These are phyloP conservation scores for Colletes latitarsis DNA, from an alignment of 1,140 invertebrate species.

Conservation along the genomic window DNA sequence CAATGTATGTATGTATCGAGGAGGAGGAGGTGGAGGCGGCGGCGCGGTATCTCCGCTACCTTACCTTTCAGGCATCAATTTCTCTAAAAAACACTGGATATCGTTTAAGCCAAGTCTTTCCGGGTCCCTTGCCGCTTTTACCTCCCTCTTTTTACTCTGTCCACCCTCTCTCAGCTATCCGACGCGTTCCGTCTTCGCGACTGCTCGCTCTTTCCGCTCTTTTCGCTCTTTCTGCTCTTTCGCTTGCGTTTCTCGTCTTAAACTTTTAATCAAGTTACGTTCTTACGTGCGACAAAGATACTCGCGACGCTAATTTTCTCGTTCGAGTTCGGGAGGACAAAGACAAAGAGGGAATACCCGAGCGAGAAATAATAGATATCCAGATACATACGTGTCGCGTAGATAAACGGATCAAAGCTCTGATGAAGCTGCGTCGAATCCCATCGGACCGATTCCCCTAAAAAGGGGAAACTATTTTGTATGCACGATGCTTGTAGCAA, in stretches of 20 bases:
- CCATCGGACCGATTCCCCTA: slow-evolving; percentile 5
- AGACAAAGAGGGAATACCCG: slow-evolving; percentile 7
- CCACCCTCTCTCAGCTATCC: not conserved
- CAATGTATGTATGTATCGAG: no score
- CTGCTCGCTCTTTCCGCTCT: no score
- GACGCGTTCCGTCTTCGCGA: not conserved
- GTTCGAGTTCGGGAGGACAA: slow-evolving; percentile 4
- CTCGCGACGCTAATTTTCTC: slow-evolving; percentile 49
- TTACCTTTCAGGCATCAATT: slow-evolving; percentile 30
- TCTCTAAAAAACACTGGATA: slow-evolving; percentile 55
- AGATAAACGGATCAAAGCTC: no score
- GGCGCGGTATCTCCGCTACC: not conserved
- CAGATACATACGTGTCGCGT: no score
- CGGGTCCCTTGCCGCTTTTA: slow-evolving; percentile 9
- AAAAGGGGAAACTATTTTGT: slow-evolving; percentile 32
- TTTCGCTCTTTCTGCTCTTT: not conserved
- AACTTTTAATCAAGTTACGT: slow-evolving; percentile 73
- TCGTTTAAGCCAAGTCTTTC: slow-evolving; percentile 33
- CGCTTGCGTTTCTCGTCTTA: slow-evolving; percentile 22
- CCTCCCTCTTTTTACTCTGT: no score
- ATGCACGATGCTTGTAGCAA: slow-evolving; percentile 7
- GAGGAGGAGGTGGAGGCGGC: not conserved
- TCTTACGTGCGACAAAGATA: slow-evolving; percentile 56
- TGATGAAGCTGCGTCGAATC: no score
- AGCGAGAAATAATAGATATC: no score